These are phyloP conservation scores for Trichonephila inaurata DNA, from an alignment of 1,140 invertebrate species.

Conservation along the genomic window DNA sequence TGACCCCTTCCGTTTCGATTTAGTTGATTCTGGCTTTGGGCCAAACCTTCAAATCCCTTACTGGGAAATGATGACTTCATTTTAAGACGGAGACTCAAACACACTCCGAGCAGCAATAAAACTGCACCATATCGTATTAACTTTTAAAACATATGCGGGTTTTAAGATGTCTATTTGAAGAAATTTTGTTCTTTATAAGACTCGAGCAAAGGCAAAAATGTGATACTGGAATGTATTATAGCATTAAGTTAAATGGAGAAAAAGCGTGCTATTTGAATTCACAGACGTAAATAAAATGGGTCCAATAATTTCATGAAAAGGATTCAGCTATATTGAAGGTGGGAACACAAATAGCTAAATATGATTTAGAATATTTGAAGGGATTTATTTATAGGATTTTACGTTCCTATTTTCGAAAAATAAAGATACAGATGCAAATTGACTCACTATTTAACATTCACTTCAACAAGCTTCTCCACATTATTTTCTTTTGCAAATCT, in stretches of 20 bases:
- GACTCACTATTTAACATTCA: too few species aligned
- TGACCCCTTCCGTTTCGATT: constrained; percentile 38
- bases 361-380: neutral
- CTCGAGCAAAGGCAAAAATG: neutral
- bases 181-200: neutral
- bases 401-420: too few species aligned
- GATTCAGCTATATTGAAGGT: neutral
- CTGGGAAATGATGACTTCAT: constrained; percentile 51
- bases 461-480: too few species aligned
- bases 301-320: neutral
- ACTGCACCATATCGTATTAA: neutral
- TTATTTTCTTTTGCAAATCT: too few species aligned
- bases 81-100: constrained; percentile 52
- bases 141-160: constrained; percentile 1
- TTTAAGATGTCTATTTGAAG: neutral
- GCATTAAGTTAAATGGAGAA: neutral
- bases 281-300: neutral
- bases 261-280: neutral
- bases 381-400: too few species aligned
- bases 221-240: neutral
- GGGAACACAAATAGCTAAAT: neutral
- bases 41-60: constrained; percentile 41
- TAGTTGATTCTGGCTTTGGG: constrained; percentile 52
- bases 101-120: constrained; percentile 26
- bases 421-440: too few species aligned